Evolutionary conservation across 2,113 vertebrate species (phyloP).

Genomic region (Tylochromis polylepis): DNA sequence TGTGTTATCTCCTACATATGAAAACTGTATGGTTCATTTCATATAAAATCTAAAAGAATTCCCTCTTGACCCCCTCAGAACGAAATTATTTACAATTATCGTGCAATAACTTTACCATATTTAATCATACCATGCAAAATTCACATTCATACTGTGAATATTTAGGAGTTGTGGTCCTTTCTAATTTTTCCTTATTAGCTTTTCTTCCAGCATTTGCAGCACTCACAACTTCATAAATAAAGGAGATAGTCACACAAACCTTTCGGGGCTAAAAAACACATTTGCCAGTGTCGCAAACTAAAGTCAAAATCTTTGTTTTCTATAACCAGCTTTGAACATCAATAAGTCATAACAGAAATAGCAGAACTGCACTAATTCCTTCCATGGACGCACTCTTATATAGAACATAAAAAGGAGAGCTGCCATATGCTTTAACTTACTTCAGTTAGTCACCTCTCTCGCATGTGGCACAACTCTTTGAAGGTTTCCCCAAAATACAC

Average conservation of each 20-base stretch:
- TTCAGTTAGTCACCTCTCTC: background rate
- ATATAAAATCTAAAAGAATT: background rate
- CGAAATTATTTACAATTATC: background rate
- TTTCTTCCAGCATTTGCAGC: background rate
- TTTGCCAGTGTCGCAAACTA: background rate
- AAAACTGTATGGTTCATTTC: background rate
- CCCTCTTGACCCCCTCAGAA: background rate
- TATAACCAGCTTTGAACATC: background rate
- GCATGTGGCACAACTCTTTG: background rate
- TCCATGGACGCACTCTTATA: background rate
- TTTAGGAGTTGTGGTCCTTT: background rate
- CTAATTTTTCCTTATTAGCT: background rate
- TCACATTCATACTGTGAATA: background rate
- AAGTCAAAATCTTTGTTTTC: background rate
- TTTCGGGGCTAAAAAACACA: background rate
- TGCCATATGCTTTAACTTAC: fast-evolving
- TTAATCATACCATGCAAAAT: background rate
- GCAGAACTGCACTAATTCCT: background rate
- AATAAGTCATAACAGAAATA: fast-evolving
- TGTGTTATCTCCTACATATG: background rate
- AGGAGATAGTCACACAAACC: background rate
- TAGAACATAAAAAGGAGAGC: fast-evolving
- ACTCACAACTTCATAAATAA: background rate
- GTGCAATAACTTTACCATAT: background rate
- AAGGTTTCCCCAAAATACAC: background rate